Evolutionary conservation across 2,888 invertebrate genomes (phyloP).

Genomic region (Caenorhabditis angaria): DNA sequence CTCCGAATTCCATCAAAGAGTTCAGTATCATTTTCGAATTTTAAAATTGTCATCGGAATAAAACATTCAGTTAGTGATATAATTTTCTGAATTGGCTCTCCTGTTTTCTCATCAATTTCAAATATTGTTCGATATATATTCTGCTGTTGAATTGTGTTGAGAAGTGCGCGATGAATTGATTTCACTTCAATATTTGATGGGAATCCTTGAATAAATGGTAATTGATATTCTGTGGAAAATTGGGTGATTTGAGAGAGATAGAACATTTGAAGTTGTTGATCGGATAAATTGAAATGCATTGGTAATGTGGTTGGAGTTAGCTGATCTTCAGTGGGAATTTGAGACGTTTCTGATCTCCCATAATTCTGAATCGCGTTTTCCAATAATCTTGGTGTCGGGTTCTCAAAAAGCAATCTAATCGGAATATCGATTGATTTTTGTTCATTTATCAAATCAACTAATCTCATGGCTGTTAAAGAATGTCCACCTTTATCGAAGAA

Average conservation of each 20-base stretch:
- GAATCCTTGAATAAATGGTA: conserved; percentile 44
- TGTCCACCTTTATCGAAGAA: conserved; percentile 63
- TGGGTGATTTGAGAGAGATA: conserved; percentile 32
- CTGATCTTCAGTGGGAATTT: neutral
- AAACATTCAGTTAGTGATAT: conserved; percentile 49
- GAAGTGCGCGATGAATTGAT: conserved; percentile 26
- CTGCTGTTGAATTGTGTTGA: conserved; percentile 32
- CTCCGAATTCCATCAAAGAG: conserved; percentile 12
- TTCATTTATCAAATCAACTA: conserved; percentile 38
- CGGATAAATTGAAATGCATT: neutral
- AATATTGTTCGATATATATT: conserved; percentile 33
- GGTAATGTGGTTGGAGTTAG: neutral
- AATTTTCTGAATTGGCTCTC: conserved; percentile 30
- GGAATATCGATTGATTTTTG: conserved; percentile 29
- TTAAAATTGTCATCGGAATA: conserved; percentile 9
- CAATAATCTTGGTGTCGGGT: conserved; percentile 21
- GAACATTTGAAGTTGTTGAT: conserved; percentile 48
- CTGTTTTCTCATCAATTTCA: conserved; percentile 2
- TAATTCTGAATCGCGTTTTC: neutral
- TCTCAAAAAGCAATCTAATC: conserved; percentile 43
- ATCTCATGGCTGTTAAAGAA: conserved; percentile 54
- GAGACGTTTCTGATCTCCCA: neutral
- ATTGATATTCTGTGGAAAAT: conserved; percentile 24
- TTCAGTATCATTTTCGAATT: neutral
- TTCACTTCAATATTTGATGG: conserved; percentile 4